A percentile compares a stretch with the other conserved stretches of the same genome.
Conservation (phyloP, 1,140 invertebrate genomes). For the Anagrus nilaparvatae region DNA sequence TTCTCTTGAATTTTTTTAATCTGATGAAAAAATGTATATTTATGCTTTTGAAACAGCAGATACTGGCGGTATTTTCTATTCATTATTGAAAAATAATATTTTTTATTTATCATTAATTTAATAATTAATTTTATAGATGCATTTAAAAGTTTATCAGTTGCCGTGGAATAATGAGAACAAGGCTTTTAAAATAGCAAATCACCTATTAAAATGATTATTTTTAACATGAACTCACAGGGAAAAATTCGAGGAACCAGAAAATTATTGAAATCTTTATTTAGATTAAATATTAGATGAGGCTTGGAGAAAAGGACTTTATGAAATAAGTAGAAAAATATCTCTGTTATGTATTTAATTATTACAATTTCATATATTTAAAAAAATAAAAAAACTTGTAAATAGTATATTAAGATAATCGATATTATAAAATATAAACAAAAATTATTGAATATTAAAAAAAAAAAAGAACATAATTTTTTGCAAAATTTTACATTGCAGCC, state of each 20-base stretch:
- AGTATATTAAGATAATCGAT: too few relatives aligned
- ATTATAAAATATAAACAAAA: too few relatives aligned
- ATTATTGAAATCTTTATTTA: conserved; percentile 13
- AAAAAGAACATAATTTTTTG: too few relatives aligned
- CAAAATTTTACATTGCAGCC: too few relatives aligned
- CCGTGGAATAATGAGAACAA: conserved; percentile 11
- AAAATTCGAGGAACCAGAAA: conserved; percentile 8
- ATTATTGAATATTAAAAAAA: too few relatives aligned
- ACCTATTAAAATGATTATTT: conserved; percentile 7
- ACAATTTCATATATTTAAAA: too few relatives aligned
- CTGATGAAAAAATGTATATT: conserved; percentile 23
- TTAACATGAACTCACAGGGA: conserved; percentile 12
- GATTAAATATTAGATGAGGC: conserved; percentile 8
- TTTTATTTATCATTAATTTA: conserved; percentile 7
- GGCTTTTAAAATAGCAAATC: conserved; percentile 1
- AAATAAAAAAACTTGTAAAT: too few relatives aligned
- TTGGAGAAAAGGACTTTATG: conserved; percentile 10
- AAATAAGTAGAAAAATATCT: conserved; percentile 11
- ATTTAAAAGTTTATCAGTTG: conserved; percentile 18
- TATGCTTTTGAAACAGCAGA: conserved; percentile 23
- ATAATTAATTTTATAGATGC: conserved; percentile 28
- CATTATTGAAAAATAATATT: background rate
- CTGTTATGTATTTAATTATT: too few relatives aligned
- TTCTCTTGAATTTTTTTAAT: conserved; percentile 10
- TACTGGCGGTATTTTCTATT: conserved; percentile 22